Percentiles rank a stretch among this genome's conserved stretches.
Conservation (phyloP, 2,113 vertebrate genomes). For the Osmerus eperlanus region DNA sequence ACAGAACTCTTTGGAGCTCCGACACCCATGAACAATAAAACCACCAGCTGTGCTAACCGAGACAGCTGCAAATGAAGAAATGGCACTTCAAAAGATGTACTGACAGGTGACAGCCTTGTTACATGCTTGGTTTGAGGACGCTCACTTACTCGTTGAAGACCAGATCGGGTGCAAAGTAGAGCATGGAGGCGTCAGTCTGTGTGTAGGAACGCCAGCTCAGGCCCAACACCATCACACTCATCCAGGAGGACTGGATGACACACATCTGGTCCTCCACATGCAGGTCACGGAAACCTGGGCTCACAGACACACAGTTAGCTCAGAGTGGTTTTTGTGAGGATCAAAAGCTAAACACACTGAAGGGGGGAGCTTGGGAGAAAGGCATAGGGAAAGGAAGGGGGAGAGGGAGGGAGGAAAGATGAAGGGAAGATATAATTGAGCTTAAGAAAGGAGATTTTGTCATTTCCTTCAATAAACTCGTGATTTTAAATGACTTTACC, state of each 20-base stretch:
- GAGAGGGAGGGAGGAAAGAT: not conserved
- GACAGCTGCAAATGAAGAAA: too few relatives aligned
- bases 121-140: constrained; percentile 27
- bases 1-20: too few relatives aligned
- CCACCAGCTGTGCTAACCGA: too few relatives aligned
- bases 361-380: not conserved
- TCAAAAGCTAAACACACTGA: not conserved
- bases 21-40: too few relatives aligned
- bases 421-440: not conserved
- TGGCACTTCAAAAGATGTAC: too few relatives aligned
- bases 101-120: not conserved
- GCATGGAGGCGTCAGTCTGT: constrained; percentile 88
- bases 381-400: not conserved
- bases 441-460: not conserved
- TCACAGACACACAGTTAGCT: not conserved
- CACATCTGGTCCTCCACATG: constrained; percentile 96
- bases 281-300: constrained; percentile 86
- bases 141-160: constrained; percentile 98
- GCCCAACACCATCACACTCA: constrained; percentile 96
- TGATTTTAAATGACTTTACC: not conserved
- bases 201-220: constrained; percentile 96
- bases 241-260: constrained; percentile 95
- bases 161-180: constrained; percentile 94
- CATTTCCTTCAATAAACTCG: not conserved
- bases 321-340: not conserved